Evolutionary conservation across 2,113 vertebrate species (phyloP).

Genomic region (Talpa occidentalis): DNA sequence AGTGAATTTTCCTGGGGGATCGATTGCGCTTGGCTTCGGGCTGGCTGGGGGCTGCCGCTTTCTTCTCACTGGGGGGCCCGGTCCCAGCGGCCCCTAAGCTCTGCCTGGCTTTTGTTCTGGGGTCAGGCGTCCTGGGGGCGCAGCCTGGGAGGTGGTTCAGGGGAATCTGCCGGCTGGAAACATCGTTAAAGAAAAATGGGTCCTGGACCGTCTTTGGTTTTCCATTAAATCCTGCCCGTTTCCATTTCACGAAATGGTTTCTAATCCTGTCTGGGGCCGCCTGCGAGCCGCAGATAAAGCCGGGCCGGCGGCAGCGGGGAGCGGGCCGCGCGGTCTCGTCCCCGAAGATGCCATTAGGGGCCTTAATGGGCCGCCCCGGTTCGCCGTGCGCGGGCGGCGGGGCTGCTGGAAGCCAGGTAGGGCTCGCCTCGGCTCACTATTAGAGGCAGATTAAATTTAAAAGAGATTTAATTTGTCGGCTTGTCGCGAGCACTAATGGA

Average conservation of each 20-base stretch:
- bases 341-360: conserved; percentile 18
- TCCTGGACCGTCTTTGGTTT: conserved; percentile 62
- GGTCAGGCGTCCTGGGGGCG: accelerated
- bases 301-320: conserved; percentile 72
- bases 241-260: conserved; percentile 72
- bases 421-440: conserved; percentile 57
- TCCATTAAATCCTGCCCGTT: conserved; percentile 32
- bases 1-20: conserved; percentile 87
- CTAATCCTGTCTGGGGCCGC: conserved; percentile 80
- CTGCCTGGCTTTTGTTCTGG: neutral
- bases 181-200: conserved; percentile 76
- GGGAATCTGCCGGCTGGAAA: conserved; percentile 55
- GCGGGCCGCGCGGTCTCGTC: neutral
- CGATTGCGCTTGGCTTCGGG: conserved; percentile 39
- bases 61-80: accelerated
- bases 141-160: neutral
- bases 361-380: no score
- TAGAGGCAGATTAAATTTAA: conserved; percentile 75
- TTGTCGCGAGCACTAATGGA: conserved; percentile 50
- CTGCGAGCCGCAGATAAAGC: conserved; percentile 83
- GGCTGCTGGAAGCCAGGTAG: no score
- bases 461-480: conserved; percentile 67
- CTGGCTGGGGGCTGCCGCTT: neutral
- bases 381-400: no score
- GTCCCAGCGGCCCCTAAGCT: neutral